phyloP scores from a whole-genome alignment of 1,140 invertebrate genomes.

The Bursaphelenchus mucronatus region DNA sequence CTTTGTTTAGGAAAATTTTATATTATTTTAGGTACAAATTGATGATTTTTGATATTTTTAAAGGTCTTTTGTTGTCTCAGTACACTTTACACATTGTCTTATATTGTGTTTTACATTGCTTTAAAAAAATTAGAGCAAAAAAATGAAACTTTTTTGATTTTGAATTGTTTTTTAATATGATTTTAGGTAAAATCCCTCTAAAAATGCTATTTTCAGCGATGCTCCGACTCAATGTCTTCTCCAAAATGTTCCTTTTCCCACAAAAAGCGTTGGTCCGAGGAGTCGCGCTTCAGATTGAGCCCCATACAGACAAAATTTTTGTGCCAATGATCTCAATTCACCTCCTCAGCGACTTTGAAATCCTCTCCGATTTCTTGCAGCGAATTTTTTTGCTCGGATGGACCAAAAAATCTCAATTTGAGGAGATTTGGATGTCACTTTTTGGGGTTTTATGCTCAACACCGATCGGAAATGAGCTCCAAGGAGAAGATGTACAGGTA shows the following conservation, averaged over 20 bases:
- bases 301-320: slow-evolving; percentile 4
- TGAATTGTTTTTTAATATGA: background rate
- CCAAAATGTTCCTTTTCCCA: slow-evolving; percentile 36
- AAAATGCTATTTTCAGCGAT: slow-evolving; percentile 24
- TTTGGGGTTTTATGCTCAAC: slow-evolving; percentile 46
- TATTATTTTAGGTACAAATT: too few relatives aligned
- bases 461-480: slow-evolving; percentile 30
- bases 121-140: background rate
- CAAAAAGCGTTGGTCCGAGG: slow-evolving; percentile 32
- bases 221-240: slow-evolving; percentile 31
- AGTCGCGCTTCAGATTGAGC: background rate
- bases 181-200: too few relatives aligned
- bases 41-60: too few relatives aligned
- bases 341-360: slow-evolving; percentile 35
- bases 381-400: slow-evolving; percentile 40
- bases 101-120: too few relatives aligned
- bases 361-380: slow-evolving; percentile 35
- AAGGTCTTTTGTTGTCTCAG: too few relatives aligned
- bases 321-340: slow-evolving; percentile 44
- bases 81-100: too few relatives aligned
- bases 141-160: slow-evolving; percentile 7
- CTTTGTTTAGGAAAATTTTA: too few relatives aligned
- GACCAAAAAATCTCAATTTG: slow-evolving; percentile 33
- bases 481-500: slow-evolving; percentile 29
- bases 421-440: slow-evolving; percentile 50